Conservation (phyloP, 2,888 invertebrate species). For the Parnassius mnemosyne region DNA sequence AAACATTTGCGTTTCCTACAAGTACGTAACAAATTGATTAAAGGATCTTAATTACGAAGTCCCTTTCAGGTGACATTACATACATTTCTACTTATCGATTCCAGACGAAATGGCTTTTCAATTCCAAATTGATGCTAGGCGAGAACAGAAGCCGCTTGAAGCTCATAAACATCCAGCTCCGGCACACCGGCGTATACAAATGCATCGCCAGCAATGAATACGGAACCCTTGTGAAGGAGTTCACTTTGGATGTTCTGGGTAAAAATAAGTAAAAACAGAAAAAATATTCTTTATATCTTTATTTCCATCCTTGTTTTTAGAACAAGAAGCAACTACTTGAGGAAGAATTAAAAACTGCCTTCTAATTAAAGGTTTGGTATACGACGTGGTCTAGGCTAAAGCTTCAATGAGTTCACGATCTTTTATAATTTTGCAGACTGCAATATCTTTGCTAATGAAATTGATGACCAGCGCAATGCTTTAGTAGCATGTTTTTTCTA, state of each 20-base stretch:
- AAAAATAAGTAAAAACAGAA: not conserved
- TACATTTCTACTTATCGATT: constrained; percentile 17
- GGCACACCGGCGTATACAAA: constrained; percentile 56
- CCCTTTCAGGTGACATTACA: too few species aligned
- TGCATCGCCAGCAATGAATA: constrained; percentile 81
- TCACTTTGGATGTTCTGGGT: constrained; percentile 74
- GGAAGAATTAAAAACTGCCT: not conserved
- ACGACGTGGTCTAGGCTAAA: too few species aligned
- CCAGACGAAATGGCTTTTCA: constrained; percentile 64
- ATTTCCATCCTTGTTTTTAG: not conserved
- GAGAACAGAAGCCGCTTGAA: constrained; percentile 53
- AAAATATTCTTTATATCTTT: not conserved
- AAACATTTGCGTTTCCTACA: too few species aligned
- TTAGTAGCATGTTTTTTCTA: too few species aligned
- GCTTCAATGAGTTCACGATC: too few species aligned
- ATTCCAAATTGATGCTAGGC: constrained; percentile 54
- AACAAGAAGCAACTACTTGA: not conserved
- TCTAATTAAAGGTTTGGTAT: not conserved
- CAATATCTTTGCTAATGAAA: too few species aligned
- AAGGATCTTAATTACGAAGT: too few species aligned
- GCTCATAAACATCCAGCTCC: constrained; percentile 46
- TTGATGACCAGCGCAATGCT: too few species aligned
- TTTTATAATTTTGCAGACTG: too few species aligned
- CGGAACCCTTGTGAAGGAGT: constrained; percentile 72
- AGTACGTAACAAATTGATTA: too few species aligned